Evolutionary conservation across 2,113 vertebrate genomes (phyloP).

Genomic region (Dolichotis patagonum): DNA sequence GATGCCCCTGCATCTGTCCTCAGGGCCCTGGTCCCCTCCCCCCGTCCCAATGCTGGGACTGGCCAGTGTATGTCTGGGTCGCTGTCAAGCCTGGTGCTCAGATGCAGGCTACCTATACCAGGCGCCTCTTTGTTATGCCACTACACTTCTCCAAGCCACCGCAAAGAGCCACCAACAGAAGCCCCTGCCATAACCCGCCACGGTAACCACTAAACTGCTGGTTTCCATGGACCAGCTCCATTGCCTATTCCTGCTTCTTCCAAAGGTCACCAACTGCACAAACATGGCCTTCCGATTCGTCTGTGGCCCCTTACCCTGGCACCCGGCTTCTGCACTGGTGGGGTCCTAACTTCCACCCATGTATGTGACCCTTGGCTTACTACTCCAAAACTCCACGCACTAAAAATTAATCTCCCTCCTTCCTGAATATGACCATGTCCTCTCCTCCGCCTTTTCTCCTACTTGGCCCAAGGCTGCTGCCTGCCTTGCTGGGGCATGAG

Average conservation of each 20-base stretch:
- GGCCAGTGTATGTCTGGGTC: not conserved
- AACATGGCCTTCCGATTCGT: fast-evolving
- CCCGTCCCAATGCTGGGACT: not conserved
- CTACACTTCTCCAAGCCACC: not conserved
- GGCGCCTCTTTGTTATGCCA: not conserved
- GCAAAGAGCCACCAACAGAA: not conserved
- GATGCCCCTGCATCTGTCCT: too few species aligned
- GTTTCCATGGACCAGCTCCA: fast-evolving
- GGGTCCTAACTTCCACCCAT: too few species aligned
- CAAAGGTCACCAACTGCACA: not conserved
- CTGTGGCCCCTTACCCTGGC: not conserved
- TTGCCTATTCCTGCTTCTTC: not conserved
- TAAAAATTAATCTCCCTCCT: fast-evolving
- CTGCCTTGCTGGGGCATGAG: fast-evolving
- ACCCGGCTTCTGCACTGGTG: not conserved
- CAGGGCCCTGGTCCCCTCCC: too few species aligned
- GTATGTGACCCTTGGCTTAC: fast-evolving
- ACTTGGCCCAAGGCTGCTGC: fast-evolving
- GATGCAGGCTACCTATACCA: not conserved
- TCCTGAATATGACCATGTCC: not conserved
- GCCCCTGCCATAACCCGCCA: not conserved
- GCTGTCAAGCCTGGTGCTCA: not conserved
- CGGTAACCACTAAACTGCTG: fast-evolving
- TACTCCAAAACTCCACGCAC: not conserved
- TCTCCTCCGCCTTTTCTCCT: not conserved